Evolutionary conservation across 1,140 invertebrate genomes (phyloP), one percentile per base, ranked within the genome.

Genomic region (Mamestra configurata): DNA sequence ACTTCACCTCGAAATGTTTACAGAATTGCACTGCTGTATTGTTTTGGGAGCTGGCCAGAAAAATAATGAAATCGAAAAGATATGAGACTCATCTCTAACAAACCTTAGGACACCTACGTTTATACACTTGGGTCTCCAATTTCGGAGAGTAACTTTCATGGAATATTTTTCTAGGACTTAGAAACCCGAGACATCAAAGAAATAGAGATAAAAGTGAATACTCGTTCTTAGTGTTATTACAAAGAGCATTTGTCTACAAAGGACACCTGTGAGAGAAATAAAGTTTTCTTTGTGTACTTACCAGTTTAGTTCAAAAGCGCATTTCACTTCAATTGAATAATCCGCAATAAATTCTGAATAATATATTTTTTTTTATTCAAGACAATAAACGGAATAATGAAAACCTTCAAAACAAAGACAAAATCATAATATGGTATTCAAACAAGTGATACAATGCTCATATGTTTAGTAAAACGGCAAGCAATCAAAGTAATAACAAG

Each of bases 141-240:
- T 64, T 37, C 5, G 51, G 51, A 37, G 35, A 64, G 59, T 20
- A 64, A 37, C 57, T 37, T 37, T 64, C n/a, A 11, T 15, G 11
- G 18, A 64, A 64, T 64, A 64, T 37, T 64, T 61, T 37, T 37
- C 31, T 64, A 22, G 10, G 51, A 22, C 51, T 22, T 22, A 64
- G 59, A 64, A 4, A 37, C n/a, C 31, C 13, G 27, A 64, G 31
- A 64, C 53, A 24, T 64, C 31, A 64, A 64, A 64, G 59, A 64
- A 64, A 31, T 18, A 64, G 59, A 37, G 8, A 55, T 55, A 37
- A 64, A 64, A 64, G 31, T 64, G 51, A 55, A 22, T 11, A 64
- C 31, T 20, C n/a, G 24, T 35, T 64, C 59, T 40, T 64, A 64
- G n/a, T 64, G 59, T 37, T 64, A 64, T 64, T 64, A 64, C 59